Percentiles rank a stretch among this genome's conserved stretches.
phyloP scores from a whole-genome alignment of 2,797 vertebrate species.

The Spinibarbus caldwelli region DNA sequence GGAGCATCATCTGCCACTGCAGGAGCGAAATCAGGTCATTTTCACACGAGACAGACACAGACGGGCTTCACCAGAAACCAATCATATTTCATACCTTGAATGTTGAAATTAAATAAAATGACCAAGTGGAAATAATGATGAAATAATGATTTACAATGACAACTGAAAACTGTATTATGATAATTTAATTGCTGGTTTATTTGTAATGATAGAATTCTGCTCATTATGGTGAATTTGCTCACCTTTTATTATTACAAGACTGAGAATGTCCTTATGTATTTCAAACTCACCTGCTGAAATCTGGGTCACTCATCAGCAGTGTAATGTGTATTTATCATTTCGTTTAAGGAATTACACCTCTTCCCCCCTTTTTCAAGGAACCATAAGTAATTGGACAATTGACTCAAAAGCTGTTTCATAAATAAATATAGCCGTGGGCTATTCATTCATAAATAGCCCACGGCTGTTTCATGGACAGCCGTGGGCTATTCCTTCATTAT shows the following conservation, averaged over 20 bases:
- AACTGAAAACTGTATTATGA: background rate
- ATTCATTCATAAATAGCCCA: no score
- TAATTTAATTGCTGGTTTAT: background rate
- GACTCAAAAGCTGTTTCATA: no score
- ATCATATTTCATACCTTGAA: background rate
- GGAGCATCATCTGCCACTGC: constrained; percentile 21
- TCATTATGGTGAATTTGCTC: background rate
- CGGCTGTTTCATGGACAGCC: no score
- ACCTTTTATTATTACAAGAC: background rate
- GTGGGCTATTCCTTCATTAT: no score
- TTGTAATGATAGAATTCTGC: background rate
- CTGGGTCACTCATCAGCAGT: background rate
- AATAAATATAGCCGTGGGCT: no score
- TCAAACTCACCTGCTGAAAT: background rate
- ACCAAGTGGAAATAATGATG: background rate
- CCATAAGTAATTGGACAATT: no score
- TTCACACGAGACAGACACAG: background rate
- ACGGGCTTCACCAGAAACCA: background rate
- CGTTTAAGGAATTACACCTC: no score
- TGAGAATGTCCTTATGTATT: background rate
- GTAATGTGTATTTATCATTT: background rate
- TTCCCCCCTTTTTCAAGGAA: no score
- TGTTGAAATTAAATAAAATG: background rate
- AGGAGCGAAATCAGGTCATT: constrained; percentile 6
- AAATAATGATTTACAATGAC: background rate